Conservation (phyloP, 1,140 invertebrate species). For the Zaprionus camerounensis region DNA sequence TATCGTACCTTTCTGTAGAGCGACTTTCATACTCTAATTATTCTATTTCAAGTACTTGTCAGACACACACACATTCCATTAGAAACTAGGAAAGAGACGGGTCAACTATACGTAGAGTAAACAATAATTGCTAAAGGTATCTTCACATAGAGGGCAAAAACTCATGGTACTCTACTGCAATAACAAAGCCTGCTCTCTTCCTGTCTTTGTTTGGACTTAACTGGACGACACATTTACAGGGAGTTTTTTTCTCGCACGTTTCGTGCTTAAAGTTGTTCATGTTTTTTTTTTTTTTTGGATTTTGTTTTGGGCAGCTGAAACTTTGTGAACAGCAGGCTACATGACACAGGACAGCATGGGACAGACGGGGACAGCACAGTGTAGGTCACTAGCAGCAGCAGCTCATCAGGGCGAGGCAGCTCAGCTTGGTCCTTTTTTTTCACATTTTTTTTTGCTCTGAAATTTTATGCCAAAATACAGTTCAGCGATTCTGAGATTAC, state of each 20-base stretch:
- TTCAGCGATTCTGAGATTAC: conserved; percentile 78
- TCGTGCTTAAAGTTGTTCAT: conserved; percentile 7
- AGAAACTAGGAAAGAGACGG: background rate
- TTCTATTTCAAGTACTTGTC: background rate
- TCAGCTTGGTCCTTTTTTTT: conserved; percentile 1
- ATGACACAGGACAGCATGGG: conserved; percentile 1
- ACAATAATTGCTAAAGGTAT: conserved; percentile 36
- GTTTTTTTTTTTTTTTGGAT: conserved; percentile 4
- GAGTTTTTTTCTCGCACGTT: conserved; percentile 11
- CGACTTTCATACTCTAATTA: conserved; percentile 10
- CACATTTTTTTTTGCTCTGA: conserved; percentile 49
- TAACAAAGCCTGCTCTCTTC: conserved; percentile 66
- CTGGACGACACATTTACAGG: conserved; percentile 39
- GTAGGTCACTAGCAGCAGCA: background rate
- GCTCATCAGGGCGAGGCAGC: conserved; percentile 37
- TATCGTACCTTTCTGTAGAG: background rate
- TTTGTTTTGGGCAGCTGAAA: conserved; percentile 1
- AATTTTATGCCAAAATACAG: conserved; percentile 79
- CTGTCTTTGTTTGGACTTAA: conserved; percentile 67
- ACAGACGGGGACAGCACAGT: background rate
- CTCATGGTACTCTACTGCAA: conserved; percentile 33
- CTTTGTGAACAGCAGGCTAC: background rate
- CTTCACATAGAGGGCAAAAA: conserved; percentile 32
- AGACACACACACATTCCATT: background rate
- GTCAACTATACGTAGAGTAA: conserved; percentile 8